phyloP scores from a whole-genome alignment of 2,113 vertebrate species.

The Phoxinus phoxinus region DNA sequence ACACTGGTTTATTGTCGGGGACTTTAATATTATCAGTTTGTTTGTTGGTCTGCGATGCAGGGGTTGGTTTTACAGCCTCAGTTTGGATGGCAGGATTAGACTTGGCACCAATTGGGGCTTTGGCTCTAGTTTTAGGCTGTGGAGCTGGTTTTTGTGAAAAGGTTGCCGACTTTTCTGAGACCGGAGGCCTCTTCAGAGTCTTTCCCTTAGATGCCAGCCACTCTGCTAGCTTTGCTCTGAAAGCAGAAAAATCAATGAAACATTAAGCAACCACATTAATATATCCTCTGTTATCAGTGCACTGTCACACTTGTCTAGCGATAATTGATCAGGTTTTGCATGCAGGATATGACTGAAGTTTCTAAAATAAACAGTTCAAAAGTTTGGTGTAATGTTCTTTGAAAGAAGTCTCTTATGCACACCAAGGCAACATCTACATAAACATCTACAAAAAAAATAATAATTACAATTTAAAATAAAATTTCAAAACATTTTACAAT shows the following conservation, averaged over 20 bases:
- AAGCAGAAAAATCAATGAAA: not conserved
- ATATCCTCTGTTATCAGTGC: not conserved
- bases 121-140: constrained; percentile 18
- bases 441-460: no score
- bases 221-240: constrained; percentile 80
- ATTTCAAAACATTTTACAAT: not conserved
- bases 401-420: not conserved
- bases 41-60: not conserved
- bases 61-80: not conserved
- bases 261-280: not conserved
- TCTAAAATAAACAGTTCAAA: not conserved
- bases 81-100: constrained; percentile 34
- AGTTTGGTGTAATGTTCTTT: not conserved
- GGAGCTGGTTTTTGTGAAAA: constrained; percentile 45
- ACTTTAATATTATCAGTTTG: not conserved
- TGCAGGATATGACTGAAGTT: not conserved
- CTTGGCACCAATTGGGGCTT: constrained; percentile 6
- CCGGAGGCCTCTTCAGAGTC: constrained; percentile 78
- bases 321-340: not conserved
- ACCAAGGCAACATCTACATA: not conserved
- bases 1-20: not conserved
- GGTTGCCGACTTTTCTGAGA: constrained; percentile 31
- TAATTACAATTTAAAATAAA: not conserved
- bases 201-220: constrained; percentile 85
- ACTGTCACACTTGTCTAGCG: not conserved